Evolutionary conservation across 2,113 vertebrate species (phyloP).

Genomic region (Mobula hypostoma): DNA sequence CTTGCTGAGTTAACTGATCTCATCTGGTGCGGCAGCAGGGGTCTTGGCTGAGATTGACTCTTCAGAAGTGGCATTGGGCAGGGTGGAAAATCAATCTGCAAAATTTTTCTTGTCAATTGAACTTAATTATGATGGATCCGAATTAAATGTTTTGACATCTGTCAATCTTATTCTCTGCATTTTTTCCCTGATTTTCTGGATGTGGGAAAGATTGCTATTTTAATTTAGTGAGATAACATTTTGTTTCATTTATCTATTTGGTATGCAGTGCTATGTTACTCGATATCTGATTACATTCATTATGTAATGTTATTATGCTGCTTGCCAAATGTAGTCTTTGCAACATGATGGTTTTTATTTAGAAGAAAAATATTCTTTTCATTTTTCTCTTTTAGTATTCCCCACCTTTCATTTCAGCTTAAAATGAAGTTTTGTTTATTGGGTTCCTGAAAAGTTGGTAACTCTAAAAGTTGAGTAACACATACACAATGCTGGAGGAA

Average conservation of each 20-base stretch:
- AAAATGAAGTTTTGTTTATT: background rate
- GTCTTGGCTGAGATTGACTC: background rate
- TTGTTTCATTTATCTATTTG: background rate
- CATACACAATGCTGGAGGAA: too few species aligned
- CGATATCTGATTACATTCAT: background rate
- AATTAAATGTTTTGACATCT: background rate
- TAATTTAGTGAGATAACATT: background rate
- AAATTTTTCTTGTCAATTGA: background rate
- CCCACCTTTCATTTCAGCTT: background rate
- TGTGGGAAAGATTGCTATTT: background rate
- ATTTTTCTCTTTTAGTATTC: background rate
- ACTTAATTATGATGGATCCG: background rate
- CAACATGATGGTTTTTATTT: background rate
- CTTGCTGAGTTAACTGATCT: background rate
- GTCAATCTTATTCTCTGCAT: background rate
- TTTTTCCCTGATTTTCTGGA: background rate
- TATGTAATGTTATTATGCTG: background rate
- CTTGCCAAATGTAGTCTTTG: background rate
- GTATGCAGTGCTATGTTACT: background rate
- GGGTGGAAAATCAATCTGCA: background rate
- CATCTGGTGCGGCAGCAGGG: background rate
- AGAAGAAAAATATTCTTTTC: background rate
- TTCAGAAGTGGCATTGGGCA: background rate
- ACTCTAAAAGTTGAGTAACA: too few species aligned
- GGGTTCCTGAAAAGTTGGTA: background rate